These are phyloP conservation scores for Habropoda laboriosa DNA, from an alignment of 1,140 invertebrate genomes.

Conservation along the genomic window DNA sequence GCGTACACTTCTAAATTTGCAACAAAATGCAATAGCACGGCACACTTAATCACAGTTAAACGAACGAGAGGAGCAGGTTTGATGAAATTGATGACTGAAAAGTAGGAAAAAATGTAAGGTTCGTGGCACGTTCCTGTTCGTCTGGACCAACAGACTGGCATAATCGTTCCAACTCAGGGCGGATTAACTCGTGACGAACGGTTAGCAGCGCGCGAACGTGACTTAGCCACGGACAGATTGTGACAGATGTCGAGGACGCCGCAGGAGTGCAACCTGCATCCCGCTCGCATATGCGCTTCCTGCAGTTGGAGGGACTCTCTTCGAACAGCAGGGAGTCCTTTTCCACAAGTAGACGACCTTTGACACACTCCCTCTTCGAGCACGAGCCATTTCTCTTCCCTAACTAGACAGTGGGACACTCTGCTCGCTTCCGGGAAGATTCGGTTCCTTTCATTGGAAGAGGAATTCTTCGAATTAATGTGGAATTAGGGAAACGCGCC, in stretches of 20 bases:
- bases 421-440: neutral
- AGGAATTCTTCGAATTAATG: no score
- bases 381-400: neutral
- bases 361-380: constrained; percentile 26
- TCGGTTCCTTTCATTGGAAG: neutral
- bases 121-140: constrained; percentile 12
- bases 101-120: no score
- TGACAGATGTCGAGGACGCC: constrained; percentile 62
- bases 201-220: constrained; percentile 59
- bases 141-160: constrained; percentile 41
- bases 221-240: constrained; percentile 61
- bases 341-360: constrained; percentile 12
- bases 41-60: no score
- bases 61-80: no score
- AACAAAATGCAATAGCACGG: no score
- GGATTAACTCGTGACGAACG: constrained; percentile 64
- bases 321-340: neutral
- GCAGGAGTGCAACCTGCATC: constrained; percentile 59
- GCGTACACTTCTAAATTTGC: no score
- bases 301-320: constrained; percentile 58
- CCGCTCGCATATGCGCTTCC: constrained; percentile 51
- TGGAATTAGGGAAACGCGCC: no score
- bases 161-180: constrained; percentile 46
- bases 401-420: neutral
- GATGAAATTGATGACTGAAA: no score